Conservation (phyloP, 1,140 invertebrate species). For the Hermatobates lingyangjiaoensis region DNA sequence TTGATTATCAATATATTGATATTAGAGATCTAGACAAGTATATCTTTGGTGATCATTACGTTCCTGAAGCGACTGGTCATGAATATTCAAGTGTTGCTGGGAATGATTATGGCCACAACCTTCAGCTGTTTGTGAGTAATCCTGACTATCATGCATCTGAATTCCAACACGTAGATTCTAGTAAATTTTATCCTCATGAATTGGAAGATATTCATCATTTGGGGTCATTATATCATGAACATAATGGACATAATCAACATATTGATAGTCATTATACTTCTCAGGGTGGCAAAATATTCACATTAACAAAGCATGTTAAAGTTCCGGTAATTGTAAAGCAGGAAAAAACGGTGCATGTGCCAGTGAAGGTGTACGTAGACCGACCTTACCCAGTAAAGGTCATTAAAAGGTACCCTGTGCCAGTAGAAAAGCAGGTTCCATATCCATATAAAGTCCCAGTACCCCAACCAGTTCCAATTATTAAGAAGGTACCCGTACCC, state of each 20-base stretch:
- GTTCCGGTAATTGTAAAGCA: background rate
- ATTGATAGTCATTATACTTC: background rate
- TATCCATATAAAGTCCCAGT: conserved; percentile 20
- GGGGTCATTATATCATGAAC: background rate
- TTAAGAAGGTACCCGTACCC: background rate
- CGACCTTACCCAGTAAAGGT: conserved; percentile 29
- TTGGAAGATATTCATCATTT: too few species aligned
- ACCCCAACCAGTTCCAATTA: background rate
- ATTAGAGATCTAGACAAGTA: too few species aligned
- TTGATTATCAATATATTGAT: too few species aligned
- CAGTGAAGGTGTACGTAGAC: conserved; percentile 10
- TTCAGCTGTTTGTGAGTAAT: background rate
- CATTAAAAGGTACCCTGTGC: conserved; percentile 37
- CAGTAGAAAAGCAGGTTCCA: conserved; percentile 40
- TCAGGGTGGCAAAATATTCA: background rate
- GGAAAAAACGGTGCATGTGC: conserved; percentile 20
- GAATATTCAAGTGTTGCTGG: too few species aligned
- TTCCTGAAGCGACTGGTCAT: too few species aligned
- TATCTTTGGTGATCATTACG: too few species aligned
- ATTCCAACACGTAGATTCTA: too few species aligned
- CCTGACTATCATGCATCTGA: background rate
- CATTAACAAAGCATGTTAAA: background rate
- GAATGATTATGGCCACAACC: background rate
- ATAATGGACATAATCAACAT: background rate
- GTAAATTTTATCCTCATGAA: too few species aligned